phyloP scores from a whole-genome alignment of 1,140 invertebrate genomes.

The Linepithema humile region DNA sequence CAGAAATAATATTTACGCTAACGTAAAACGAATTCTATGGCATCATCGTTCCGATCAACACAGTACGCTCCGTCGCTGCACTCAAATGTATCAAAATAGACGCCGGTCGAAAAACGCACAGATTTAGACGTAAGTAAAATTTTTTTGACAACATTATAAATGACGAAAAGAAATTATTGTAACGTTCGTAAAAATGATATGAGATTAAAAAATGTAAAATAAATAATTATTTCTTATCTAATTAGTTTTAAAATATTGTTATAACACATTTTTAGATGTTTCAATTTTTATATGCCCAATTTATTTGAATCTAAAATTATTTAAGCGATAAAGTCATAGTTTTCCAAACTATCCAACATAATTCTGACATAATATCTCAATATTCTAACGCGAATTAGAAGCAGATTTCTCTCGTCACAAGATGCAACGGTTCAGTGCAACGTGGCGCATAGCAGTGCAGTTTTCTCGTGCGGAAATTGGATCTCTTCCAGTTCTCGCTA shows the following conservation, averaged over 20 bases:
- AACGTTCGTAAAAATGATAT: not conserved
- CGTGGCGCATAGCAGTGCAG: not conserved
- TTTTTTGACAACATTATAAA: not conserved
- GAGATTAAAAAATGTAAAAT: not conserved
- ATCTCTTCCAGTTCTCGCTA: constrained; percentile 67
- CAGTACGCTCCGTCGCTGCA: not conserved
- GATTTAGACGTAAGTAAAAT: not conserved
- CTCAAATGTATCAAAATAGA: constrained; percentile 18
- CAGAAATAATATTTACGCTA: constrained; percentile 47
- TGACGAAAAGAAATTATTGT: not conserved
- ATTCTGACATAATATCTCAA: not conserved
- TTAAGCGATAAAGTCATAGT: not conserved
- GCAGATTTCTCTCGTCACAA: constrained; percentile 8
- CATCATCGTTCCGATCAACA: constrained; percentile 3
- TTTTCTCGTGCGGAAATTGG: constrained; percentile 64
- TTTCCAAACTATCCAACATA: not conserved
- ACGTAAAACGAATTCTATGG: constrained; percentile 17
- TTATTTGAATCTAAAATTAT: not conserved
- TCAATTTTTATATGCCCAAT: too few species aligned
- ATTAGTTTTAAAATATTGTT: too few species aligned
- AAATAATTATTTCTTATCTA: too few species aligned
- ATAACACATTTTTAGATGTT: not conserved
- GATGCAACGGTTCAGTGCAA: not conserved
- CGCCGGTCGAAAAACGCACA: not conserved
- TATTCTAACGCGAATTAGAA: not conserved